phyloP scores from a whole-genome alignment of 2,888 invertebrate genomes.

The Diabrotica balteata region DNA sequence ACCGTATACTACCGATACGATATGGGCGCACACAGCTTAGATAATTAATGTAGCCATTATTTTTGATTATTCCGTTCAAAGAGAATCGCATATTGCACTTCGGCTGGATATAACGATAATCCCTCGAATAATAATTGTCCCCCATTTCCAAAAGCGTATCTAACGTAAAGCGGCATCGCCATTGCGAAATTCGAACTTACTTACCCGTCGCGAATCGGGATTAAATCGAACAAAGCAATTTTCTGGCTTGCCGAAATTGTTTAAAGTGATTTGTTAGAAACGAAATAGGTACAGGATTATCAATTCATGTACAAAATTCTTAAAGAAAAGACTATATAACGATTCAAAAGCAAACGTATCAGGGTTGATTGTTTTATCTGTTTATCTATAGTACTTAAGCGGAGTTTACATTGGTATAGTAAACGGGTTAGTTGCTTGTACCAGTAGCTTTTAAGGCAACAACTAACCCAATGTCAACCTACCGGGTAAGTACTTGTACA shows the following conservation, averaged over 20 bases:
- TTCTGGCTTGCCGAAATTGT: constrained; percentile 47
- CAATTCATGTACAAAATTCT: no score
- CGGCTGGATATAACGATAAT: constrained; percentile 33
- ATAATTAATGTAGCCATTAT: constrained; percentile 27
- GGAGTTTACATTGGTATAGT: no score
- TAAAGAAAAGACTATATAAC: no score
- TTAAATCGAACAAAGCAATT: constrained; percentile 52
- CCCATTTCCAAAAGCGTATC: constrained; percentile 34
- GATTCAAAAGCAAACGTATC: no score
- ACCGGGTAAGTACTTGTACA: no score
- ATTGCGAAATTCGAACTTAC: constrained; percentile 29
- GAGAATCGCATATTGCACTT: constrained; percentile 28
- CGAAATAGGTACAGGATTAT: not conserved
- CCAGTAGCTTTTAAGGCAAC: no score
- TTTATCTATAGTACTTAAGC: no score
- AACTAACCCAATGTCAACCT: no score
- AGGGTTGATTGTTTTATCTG: no score
- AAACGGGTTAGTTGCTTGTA: no score
- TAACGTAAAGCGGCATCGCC: constrained; percentile 23
- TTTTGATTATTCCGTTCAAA: constrained; percentile 22
- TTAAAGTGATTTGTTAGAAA: constrained; percentile 47
- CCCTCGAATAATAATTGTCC: constrained; percentile 34
- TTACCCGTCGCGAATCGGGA: constrained; percentile 50
- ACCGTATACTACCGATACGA: not conserved
- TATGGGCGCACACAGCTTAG: not conserved